These are phyloP conservation scores for Calliphora vomitoria DNA, from an alignment of 2,888 invertebrate species.

Conservation along the genomic window DNA sequence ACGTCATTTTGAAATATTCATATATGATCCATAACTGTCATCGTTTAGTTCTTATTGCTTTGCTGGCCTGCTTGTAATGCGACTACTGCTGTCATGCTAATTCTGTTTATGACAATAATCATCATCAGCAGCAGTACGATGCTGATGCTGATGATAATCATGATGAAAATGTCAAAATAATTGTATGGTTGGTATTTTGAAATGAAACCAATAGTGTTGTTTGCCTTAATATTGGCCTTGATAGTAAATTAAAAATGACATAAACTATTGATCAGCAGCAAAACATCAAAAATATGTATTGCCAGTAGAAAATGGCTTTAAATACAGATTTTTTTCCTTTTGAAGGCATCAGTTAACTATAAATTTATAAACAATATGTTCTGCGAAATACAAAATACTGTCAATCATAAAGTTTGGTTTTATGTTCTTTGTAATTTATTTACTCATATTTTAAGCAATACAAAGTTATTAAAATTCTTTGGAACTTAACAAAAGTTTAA, in stretches of 20 bases:
- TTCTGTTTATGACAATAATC: slow-evolving; percentile 29
- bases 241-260: slow-evolving; percentile 16
- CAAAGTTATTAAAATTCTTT: too few relatives aligned
- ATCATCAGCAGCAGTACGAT: background rate
- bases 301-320: background rate
- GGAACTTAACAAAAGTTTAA: too few relatives aligned
- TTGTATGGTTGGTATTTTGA: background rate
- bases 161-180: slow-evolving; percentile 23
- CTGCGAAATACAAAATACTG: background rate
- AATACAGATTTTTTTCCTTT: background rate
- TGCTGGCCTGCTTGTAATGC: background rate
- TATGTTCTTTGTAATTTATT: too few relatives aligned
- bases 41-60: slow-evolving; percentile 34
- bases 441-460: too few relatives aligned
- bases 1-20: slow-evolving; percentile 52
- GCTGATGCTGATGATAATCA: too few relatives aligned
- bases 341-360: background rate
- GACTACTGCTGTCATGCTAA: slow-evolving; percentile 24
- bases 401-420: too few relatives aligned
- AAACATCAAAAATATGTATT: background rate
- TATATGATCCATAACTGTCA: slow-evolving; percentile 57
- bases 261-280: background rate
- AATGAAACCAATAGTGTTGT: slow-evolving; percentile 10
- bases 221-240: slow-evolving; percentile 6
- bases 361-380: background rate